Conservation (phyloP, 2,113 vertebrate species). For the Tachycineta bicolor region DNA sequence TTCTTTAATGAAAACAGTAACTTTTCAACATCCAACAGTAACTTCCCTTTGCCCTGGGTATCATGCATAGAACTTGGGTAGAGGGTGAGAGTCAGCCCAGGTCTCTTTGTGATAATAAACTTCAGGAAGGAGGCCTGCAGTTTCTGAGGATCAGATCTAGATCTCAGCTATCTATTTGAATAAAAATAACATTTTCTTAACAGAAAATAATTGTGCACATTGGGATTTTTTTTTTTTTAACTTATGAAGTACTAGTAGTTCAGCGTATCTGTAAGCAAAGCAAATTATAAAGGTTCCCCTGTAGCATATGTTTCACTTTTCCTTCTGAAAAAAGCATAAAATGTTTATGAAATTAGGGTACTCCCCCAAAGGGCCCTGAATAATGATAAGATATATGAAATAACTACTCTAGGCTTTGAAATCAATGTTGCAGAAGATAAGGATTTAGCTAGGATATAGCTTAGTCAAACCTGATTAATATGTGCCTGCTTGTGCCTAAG, state of each 20-base stretch:
- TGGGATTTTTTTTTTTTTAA: background rate
- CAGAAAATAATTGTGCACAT: background rate
- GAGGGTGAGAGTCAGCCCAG: background rate
- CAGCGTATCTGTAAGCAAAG: slow-evolving; percentile 44
- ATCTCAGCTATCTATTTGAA: background rate
- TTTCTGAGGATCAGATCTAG: background rate
- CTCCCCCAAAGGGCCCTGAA: slow-evolving; percentile 1
- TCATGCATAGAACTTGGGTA: background rate
- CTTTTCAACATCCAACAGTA: background rate
- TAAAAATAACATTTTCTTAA: background rate
- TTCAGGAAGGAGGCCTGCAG: background rate
- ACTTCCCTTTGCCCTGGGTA: background rate
- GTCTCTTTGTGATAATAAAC: background rate
- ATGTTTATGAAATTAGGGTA: slow-evolving; percentile 38
- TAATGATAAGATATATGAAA: slow-evolving; percentile 21
- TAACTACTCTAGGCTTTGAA: slow-evolving; percentile 29
- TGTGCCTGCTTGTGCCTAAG: slow-evolving; percentile 19
- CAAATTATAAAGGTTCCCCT: slow-evolving; percentile 25
- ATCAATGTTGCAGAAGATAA: slow-evolving; percentile 45
- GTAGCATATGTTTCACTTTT: slow-evolving; percentile 9
- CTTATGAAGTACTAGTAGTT: background rate
- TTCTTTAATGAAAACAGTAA: background rate
- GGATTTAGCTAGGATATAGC: background rate
- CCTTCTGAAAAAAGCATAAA: slow-evolving; percentile 5
- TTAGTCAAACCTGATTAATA: slow-evolving; percentile 54